Evolutionary conservation across 1,140 invertebrate genomes (phyloP), one percentile per base, ranked within the genome.

Genomic region (Drosophila nigrodunni): DNA sequence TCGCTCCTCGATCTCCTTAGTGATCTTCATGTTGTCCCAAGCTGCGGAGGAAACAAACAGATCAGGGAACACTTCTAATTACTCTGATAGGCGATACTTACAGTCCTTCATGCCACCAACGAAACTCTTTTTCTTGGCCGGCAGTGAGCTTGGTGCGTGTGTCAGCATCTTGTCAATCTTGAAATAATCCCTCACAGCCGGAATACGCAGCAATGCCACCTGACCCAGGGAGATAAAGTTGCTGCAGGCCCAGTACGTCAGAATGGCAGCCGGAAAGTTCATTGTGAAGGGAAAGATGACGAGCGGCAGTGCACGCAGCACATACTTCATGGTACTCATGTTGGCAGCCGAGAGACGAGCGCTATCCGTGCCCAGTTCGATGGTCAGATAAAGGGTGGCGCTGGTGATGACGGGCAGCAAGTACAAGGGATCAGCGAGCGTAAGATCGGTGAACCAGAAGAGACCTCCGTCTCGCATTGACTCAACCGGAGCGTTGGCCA

Each of bases 391-490:
- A 68, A 99, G 91, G 4, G 98, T 98, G 1, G 93, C 81, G 92
- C 95, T 95, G 2, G 98, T 98, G 47, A 98, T 93, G 0, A 98
- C 1, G 3, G 99, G 99, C 62, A 99, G 93, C 15, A 97, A 68
- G 87, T 96, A 99, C 92, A 95, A 98, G 9, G 98, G 98, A 94
- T 99, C 99, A 30, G 96, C 93, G 7, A 97, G 78, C 4, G 97
- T 98, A 10, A 99, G 94, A 94, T 99, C 97, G 0, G 94, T 94
- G 91, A 99, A 98, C 98, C 98, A 99, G 58, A 94, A 95, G 0
- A 98, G 68, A 3, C 99, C 99, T n/a, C 98, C 98, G 18, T 94
- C 93, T 71, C 95, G 95, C 94, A 99, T 94, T 91, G 97, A 98
- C 61, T 97, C 96, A 9, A 99, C 95, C 2, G 98, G 98, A 8